Conservation (phyloP, 2,797 vertebrate species). For the Zalophus californianus region DNA sequence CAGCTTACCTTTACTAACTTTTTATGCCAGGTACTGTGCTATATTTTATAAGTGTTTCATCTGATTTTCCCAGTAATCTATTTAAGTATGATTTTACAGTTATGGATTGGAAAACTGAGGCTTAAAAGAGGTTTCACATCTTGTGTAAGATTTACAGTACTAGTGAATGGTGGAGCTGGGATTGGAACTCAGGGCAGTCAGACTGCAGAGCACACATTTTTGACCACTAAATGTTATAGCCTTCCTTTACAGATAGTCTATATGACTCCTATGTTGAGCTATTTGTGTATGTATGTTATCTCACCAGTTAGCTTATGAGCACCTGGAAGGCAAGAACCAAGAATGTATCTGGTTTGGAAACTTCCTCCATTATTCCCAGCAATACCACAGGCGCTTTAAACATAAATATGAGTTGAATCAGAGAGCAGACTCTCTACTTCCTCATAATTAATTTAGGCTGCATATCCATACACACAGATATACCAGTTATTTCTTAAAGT, state of each 20-base stretch:
- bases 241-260: neutral
- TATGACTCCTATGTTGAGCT: neutral
- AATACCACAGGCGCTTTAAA: neutral
- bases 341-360: neutral
- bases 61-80: neutral
- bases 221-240: neutral
- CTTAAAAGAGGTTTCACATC: neutral
- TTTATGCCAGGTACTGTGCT: neutral
- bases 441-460: neutral
- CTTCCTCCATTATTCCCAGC: neutral
- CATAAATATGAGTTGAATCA: conserved; percentile 20
- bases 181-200: neutral
- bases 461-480: neutral
- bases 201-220: neutral
- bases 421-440: neutral
- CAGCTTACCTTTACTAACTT: neutral
- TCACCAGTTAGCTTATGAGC: neutral
- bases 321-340: neutral
- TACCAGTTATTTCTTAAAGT: neutral
- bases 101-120: conserved; percentile 17
- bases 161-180: neutral
- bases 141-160: neutral
- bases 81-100: conserved; percentile 28
- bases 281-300: neutral
- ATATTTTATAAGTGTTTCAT: conserved; percentile 21